Evolutionary conservation across 2,888 invertebrate genomes (phyloP), one percentile per base, ranked within the genome.

Genomic region (Sarcophaga carnaria): DNA sequence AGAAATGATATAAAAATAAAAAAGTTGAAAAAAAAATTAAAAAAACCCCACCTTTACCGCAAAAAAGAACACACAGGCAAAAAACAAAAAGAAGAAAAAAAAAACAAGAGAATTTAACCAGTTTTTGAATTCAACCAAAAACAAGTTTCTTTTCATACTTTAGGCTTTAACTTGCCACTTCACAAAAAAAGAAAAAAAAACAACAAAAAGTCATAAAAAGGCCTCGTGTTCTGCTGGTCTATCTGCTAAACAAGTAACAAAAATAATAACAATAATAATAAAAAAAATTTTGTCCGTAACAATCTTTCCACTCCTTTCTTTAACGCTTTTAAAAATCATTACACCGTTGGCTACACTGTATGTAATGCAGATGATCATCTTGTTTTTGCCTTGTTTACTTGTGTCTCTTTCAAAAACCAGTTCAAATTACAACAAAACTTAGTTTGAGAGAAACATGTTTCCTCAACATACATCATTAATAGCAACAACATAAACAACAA

Each of bases 21-120:
- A 11, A 22, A 11, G 74, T 11, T 75, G 25, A 62, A 75, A 75
- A 62, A 75, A 75, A 82, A 66, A 20, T 70, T 37, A 22, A 79
- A 84, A 54, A 54, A 81, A 84, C 87, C 87, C 87, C 87, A 87
- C 87, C 87, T 87, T 83, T 84, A 80, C 79, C 87, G 81, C 87
- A 87, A 86, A 83, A 79, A 78, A 6, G 47, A 60, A 71, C 70
- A 37, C 49, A 20, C 77, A 78, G 60, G 3, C 22, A 60, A 71
- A 79, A 37, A 64, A 37, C 77, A 72, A 67, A 64, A 60, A 69
- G 49, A 76, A 87, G 81, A 4, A 70, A 79, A 79, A 84, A 54
- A 14, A 54, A 17, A 76, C 10, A 37, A 37, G 37, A 85, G 80
- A 76, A 81, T 84, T 84, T 78, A 87, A 87, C 87, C 87, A 87